A percentile compares a stretch with the other conserved stretches of the same genome.
These are phyloP conservation scores for Nudaria mundana DNA, from an alignment of 2,888 invertebrate species.

Conservation along the genomic window DNA sequence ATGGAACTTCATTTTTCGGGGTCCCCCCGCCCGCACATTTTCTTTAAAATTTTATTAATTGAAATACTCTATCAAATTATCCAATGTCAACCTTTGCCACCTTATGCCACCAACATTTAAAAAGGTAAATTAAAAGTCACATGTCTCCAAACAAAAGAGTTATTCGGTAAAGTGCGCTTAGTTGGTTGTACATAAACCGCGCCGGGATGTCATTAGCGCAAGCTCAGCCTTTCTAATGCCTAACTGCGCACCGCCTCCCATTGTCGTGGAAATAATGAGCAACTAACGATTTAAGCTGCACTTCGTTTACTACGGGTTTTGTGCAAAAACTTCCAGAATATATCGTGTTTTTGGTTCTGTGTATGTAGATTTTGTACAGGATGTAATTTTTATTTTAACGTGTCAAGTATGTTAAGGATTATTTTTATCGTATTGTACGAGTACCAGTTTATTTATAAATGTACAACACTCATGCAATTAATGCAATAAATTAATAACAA, in stretches of 20 bases:
- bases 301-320: constrained; percentile 29
- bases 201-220: constrained; percentile 75
- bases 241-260: constrained; percentile 71
- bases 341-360: constrained; percentile 3
- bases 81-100: no score
- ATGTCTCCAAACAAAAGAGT: constrained; percentile 58
- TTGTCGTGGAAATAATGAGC: constrained; percentile 74
- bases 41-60: no score
- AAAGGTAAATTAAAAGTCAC: constrained; percentile 36
- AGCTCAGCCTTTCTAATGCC: constrained; percentile 76
- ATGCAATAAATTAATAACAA: no score
- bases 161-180: constrained; percentile 65
- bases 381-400: neutral
- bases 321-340: constrained; percentile 23
- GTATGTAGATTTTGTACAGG: neutral
- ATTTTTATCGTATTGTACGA: no score
- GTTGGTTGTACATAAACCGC: constrained; percentile 51
- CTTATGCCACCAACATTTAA: no score
- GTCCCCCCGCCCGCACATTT: no score
- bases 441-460: no score
- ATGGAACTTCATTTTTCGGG: no score
- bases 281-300: constrained; percentile 69
- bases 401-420: no score
- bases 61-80: no score
- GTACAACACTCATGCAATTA: no score